These are phyloP conservation scores for Dasypolia templi DNA, from an alignment of 2,888 invertebrate species.

Conservation along the genomic window DNA sequence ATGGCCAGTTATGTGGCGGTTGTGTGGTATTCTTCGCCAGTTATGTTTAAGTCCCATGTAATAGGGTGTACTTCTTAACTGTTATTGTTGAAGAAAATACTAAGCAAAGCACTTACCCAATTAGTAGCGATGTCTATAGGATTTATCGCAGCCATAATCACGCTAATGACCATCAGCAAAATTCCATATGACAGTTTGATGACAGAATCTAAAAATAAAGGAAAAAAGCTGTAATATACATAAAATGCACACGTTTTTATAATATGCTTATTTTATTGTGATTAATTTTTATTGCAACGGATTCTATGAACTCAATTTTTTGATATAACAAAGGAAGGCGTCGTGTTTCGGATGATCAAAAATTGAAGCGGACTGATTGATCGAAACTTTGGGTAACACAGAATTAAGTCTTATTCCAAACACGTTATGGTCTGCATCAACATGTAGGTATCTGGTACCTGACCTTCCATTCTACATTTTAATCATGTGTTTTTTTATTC, in stretches of 20 bases:
- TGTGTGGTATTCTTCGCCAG: too few relatives aligned
- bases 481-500: slow-evolving; percentile 9
- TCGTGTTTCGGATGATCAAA: neutral
- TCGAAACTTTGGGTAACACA: neutral
- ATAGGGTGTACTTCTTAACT: neutral
- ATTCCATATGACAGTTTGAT: slow-evolving; percentile 79
- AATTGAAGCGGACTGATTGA: neutral
- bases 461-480: neutral
- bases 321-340: neutral
- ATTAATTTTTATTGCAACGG: neutral
- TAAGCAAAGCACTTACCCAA: slow-evolving; percentile 76
- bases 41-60: neutral
- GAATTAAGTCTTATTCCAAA: neutral
- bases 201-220: slow-evolving; percentile 78
- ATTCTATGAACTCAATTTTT: neutral
- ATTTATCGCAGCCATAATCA: slow-evolving; percentile 75
- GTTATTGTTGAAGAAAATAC: neutral
- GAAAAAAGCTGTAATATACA: neutral
- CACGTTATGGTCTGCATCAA: neutral
- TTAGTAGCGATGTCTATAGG: slow-evolving; percentile 77
- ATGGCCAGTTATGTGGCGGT: too few relatives aligned
- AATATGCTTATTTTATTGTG: neutral
- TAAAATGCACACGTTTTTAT: neutral
- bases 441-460: neutral
- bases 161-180: slow-evolving; percentile 74